phyloP scores from a whole-genome alignment of 2,113 vertebrate genomes.

The Phalacrocorax pelagicus region DNA sequence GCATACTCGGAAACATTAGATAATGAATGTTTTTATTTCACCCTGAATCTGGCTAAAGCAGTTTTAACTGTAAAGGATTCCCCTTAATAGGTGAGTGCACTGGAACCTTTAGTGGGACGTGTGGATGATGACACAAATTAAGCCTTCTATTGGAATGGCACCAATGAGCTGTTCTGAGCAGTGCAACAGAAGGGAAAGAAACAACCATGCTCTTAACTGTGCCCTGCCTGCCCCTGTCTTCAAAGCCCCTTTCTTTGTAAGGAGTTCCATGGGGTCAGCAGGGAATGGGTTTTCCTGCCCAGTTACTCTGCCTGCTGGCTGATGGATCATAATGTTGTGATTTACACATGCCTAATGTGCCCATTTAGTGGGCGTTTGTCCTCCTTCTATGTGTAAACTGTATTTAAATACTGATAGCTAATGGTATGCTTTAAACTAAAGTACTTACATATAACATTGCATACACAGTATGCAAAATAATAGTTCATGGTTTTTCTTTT shows the following conservation, averaged over 20 bases:
- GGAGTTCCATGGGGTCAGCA: background rate
- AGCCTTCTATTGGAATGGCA: background rate
- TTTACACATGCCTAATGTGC: background rate
- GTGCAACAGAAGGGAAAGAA: fast-evolving
- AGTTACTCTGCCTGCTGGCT: background rate
- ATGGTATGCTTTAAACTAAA: background rate
- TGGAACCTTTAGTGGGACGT: background rate
- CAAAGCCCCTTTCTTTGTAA: background rate
- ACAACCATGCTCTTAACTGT: background rate
- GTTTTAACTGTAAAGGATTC: background rate
- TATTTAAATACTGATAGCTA: background rate
- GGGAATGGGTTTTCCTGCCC: background rate
- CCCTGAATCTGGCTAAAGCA: background rate
- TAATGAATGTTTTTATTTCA: background rate
- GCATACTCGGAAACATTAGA: background rate
- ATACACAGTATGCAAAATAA: background rate
- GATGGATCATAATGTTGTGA: background rate
- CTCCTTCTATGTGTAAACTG: background rate
- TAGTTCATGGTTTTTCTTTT: background rate
- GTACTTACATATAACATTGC: background rate
- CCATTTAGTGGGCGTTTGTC: background rate
- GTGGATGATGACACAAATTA: background rate
- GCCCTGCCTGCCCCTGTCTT: background rate
- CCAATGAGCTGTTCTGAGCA: background rate
- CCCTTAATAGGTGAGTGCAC: background rate